Base-by-base conservation (phyloP, 2,113 vertebrate species). In the Sturnira hondurensis region DNA sequence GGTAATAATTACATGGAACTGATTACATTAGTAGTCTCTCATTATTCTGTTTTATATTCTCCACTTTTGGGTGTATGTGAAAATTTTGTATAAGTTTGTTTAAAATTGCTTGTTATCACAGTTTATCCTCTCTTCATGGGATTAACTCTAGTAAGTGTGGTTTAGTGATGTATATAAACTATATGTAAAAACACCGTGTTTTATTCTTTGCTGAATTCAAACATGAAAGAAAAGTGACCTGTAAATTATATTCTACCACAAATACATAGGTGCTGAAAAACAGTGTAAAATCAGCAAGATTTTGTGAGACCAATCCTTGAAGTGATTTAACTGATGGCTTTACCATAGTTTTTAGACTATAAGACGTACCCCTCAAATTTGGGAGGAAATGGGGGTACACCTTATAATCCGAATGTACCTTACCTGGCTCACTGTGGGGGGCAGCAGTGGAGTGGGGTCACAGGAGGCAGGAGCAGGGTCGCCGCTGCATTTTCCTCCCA, bases 191-290 rank as follows among this genome's bases (percentile, higher is more conserved):
- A 58, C 0, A 74, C 36, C 11, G 50, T 54, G 1, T 82, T 68
- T 56, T 93, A 77, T 73, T 85, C 17, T 36, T 96, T 94, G 74
- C 63, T 76, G 50, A 95, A 87, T 93, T 28, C 45, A 76, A 97
- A 86, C 38, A 63, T 71, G 24, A 90, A 88, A 77, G 33, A 70
- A 91, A 93, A 88, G 3, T 22, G 15, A 87, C 16, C 73, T 93
- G 33, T 50, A 94, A 95, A 56, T 94, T 15, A 71, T 90, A 85
- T 47, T 71, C 36, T 54, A 54, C 26, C 31, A 70, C 26, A 77
- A 92, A 97, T 26, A 38, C 28, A 86, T 38, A 91, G 3, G 22
- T 95, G 83, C 7, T 80, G 20, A 70, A 89, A 94, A 91, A 70
- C 36, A 76, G 4, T 50, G 0, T 83, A 77, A 86, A 83, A 83